Conservation (phyloP, 2,113 vertebrate species). For the Nothocercus nigrocapillus region DNA sequence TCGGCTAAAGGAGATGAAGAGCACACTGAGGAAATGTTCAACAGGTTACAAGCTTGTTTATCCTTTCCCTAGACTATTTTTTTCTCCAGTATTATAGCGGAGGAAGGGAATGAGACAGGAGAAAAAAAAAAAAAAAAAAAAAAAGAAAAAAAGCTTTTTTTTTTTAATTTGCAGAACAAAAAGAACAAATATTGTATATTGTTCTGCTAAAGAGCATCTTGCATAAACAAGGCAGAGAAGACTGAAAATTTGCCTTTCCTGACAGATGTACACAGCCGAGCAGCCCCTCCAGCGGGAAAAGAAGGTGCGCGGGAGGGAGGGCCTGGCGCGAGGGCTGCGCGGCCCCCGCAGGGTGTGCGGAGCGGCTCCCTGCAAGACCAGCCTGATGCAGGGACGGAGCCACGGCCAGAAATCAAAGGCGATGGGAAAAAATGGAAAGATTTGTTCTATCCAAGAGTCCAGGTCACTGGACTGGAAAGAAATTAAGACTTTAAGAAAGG, state of each 20-base stretch:
- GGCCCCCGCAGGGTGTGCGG: no score
- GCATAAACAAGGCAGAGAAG: neutral
- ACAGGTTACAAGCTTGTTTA: neutral
- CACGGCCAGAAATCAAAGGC: neutral
- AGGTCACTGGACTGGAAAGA: neutral
- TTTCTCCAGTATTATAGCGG: neutral
- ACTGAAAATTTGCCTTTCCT: neutral
- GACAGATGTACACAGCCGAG: neutral
- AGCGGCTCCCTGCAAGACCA: no score
- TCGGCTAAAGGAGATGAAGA: neutral
- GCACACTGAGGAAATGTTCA: neutral
- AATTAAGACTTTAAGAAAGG: neutral
- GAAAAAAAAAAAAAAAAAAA: conserved; percentile 15
- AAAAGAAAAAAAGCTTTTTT: neutral
- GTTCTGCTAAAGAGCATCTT: neutral
- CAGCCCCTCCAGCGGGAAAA: neutral
- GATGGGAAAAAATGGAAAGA: neutral
- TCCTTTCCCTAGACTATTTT: neutral
- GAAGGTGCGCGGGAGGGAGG: no score
- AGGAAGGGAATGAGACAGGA: neutral
- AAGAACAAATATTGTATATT: neutral
- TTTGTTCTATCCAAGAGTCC: neutral
- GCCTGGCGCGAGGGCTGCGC: no score
- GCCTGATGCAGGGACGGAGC: neutral
- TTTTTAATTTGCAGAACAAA: neutral